phyloP scores from a whole-genome alignment of 2,797 vertebrate genomes.

The Remorina albescens region DNA sequence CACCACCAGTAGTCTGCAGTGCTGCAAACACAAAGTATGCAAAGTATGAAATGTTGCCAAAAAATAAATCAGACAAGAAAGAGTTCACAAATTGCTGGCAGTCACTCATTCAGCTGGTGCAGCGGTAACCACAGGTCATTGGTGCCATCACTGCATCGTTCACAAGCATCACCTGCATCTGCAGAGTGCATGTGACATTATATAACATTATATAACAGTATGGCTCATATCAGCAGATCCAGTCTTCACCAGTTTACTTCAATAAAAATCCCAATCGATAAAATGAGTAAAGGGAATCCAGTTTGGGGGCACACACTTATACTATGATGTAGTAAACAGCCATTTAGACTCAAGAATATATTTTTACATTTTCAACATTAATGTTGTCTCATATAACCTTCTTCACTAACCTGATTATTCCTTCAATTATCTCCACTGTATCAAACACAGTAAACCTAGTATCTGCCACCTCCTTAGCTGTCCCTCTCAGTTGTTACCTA shows the following conservation, averaged over 20 bases:
- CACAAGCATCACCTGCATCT: constrained; percentile 50
- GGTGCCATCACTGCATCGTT: constrained; percentile 32
- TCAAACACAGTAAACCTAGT: too few relatives aligned
- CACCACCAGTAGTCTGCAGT: constrained; percentile 96
- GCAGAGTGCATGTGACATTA: constrained; percentile 64
- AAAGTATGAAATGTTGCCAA: neutral
- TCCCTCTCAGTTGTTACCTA: constrained; percentile 83
- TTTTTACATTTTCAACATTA: too few relatives aligned
- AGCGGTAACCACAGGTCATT: constrained; percentile 5
- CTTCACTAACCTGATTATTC: neutral
- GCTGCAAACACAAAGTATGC: constrained; percentile 79
- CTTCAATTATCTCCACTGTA: neutral
- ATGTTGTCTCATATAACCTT: too few relatives aligned
- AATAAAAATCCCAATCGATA: neutral
- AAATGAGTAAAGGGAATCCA: neutral
- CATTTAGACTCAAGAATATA: too few relatives aligned
- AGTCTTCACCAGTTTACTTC: neutral
- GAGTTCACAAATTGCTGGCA: neutral
- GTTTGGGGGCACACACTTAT: neutral
- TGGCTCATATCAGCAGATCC: constrained; percentile 2
- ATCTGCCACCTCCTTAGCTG: too few relatives aligned
- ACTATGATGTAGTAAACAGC: too few relatives aligned
- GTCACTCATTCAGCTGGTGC: constrained; percentile 2
- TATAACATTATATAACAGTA: constrained; percentile 70
- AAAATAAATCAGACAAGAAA: neutral